Evolutionary conservation across 2,797 vertebrate genomes (phyloP), one percentile per base, ranked within the genome.

Genomic region (Chiloscyllium punctatum): DNA sequence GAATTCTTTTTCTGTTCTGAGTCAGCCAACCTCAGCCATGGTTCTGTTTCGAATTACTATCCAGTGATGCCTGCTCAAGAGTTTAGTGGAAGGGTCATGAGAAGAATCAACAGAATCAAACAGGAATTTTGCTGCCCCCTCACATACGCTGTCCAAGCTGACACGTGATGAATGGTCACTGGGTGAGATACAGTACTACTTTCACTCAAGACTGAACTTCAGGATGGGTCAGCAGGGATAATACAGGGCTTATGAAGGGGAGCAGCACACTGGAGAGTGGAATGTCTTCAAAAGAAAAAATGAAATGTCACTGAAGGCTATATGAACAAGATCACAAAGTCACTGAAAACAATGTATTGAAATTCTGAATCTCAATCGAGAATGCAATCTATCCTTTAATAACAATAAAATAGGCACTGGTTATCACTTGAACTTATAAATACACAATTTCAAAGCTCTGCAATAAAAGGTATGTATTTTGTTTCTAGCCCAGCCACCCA

Each of bases 311-410:
- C n/a, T 42, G 23, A 37, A 69, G 42, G 33, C 42, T 37, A 69
- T 42, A 25, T 23, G 37, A 84, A 84, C 21, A 69, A 92, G 69
- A 69, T n/a, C 57, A 91, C 90, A 92, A n/a, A n/a, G 68, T 69
- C 37, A 92, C n/a, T 68, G 66, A 69, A 91, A 92, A 27, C 62
- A 84, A 18, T 33, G n/a, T n/a, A 79, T 5, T 18, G 7, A 42
- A 92, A 69, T 91, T 91, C 66, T 37, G 68, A 92, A 42, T 92
- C 90, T n/a, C 62, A 84, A 42, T 84, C 79, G 48, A 92, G 66
- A 69, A 68, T 42, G 37, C 51, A 57, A 69, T n/a, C 62, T 23
- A 42, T 3, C 18, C n/a, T 92, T 68, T 42, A 68, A 92, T 4
- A 33, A 62, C 27, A 74, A 30, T 33, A 91, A 62, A 25, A 91